These are phyloP conservation scores for Panzeria rudis DNA, from an alignment of 2,888 invertebrate species.

Conservation along the genomic window DNA sequence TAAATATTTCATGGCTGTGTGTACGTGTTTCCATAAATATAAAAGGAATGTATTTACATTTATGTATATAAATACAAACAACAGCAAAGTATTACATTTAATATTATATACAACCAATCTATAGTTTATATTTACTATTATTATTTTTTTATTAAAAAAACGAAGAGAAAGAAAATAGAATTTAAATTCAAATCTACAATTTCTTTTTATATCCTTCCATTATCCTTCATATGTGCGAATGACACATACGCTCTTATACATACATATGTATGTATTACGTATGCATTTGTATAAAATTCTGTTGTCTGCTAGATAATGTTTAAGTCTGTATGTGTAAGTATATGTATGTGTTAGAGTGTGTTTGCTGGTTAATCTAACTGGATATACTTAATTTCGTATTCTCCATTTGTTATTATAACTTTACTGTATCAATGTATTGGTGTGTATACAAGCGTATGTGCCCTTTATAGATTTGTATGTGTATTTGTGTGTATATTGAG, in stretches of 20 bases:
- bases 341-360: neutral
- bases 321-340: neutral
- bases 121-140: conserved; percentile 17
- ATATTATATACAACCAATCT: conserved; percentile 29
- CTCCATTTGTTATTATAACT: conserved; percentile 50
- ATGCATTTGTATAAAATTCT: conserved; percentile 29
- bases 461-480: conserved; percentile 12
- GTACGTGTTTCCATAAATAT: neutral
- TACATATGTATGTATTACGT: neutral
- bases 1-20: conserved; percentile 34
- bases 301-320: conserved; percentile 51
- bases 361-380: conserved; percentile 55
- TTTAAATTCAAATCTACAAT: conserved; percentile 54
- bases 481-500: conserved; percentile 57
- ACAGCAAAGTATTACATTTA: conserved; percentile 35
- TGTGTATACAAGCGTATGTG: conserved; percentile 35
- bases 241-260: neutral
- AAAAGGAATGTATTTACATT: conserved; percentile 19
- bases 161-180: conserved; percentile 31
- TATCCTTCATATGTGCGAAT: conserved; percentile 35
- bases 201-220: conserved; percentile 60
- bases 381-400: conserved; percentile 57
- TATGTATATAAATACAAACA: conserved; percentile 15
- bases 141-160: neutral
- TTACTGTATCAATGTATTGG: conserved; percentile 10